Conservation (phyloP, 2,888 invertebrate species). For the Gortyna flavago region DNA sequence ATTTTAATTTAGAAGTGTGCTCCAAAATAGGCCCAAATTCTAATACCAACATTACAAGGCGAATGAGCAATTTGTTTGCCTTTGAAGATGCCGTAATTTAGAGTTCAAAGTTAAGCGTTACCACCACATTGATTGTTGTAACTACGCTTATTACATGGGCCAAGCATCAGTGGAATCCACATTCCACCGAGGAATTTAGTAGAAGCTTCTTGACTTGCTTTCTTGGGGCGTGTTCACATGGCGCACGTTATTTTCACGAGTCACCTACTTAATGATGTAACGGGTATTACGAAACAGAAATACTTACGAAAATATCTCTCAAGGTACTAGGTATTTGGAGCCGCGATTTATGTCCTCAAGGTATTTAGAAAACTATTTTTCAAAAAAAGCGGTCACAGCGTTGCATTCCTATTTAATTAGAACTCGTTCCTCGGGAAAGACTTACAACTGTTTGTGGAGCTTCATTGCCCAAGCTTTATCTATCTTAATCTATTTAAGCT, state of each 20-base stretch:
- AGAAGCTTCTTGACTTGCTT: constrained; percentile 68
- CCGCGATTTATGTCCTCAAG: constrained; percentile 22
- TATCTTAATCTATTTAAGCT: constrained; percentile 76
- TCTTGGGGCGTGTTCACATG: constrained; percentile 62
- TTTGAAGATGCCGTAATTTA: constrained; percentile 55
- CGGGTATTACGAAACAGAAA: constrained; percentile 20
- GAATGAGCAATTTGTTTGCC: constrained; percentile 39
- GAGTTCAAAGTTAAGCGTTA: constrained; percentile 53
- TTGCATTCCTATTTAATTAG: constrained; percentile 70
- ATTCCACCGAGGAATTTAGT: constrained; percentile 69
- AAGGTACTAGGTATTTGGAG: background rate
- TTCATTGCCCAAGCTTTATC: constrained; percentile 73
- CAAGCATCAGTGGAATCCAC: constrained; percentile 63
- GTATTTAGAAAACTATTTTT: constrained; percentile 36
- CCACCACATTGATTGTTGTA: constrained; percentile 52
- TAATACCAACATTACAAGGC: constrained; percentile 29
- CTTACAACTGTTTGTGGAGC: constrained; percentile 72
- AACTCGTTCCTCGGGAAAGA: constrained; percentile 66
- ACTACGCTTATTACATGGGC: constrained; percentile 63
- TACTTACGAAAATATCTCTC: constrained; percentile 10
- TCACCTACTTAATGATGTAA: constrained; percentile 57
- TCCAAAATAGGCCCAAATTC: constrained; percentile 15
- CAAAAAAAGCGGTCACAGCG: constrained; percentile 40
- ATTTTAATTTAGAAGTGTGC: constrained; percentile 16
- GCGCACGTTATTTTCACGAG: constrained; percentile 52